Conservation (phyloP, 2,113 vertebrate species). For the Panthera tigris region DNA sequence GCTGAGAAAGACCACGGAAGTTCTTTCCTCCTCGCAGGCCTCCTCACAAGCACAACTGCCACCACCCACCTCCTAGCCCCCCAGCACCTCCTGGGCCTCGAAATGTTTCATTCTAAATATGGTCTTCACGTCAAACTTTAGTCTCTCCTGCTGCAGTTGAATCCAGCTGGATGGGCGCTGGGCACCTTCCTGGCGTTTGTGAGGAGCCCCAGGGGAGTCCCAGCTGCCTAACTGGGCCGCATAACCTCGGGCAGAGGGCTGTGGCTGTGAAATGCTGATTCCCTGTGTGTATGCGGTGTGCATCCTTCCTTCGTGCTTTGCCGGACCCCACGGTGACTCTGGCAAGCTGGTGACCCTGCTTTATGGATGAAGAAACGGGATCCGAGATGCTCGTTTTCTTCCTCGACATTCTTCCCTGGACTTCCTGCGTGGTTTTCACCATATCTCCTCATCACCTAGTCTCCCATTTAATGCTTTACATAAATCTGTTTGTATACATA, state of each 20-base stretch:
- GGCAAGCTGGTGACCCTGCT: neutral
- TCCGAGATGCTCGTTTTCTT: neutral
- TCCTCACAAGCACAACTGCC: neutral
- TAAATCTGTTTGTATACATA: neutral
- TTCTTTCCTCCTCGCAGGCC: neutral
- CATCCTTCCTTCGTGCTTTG: neutral
- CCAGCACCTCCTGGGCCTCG: neutral
- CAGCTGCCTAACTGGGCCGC: neutral
- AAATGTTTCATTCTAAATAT: neutral
- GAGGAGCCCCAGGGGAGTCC: neutral
- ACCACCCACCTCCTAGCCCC: neutral
- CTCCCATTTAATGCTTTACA: neutral
- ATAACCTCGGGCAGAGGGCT: neutral
- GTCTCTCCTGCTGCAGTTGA: neutral
- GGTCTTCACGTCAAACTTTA: neutral
- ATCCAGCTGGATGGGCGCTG: rapidly evolving
- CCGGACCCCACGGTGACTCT: neutral
- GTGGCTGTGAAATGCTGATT: neutral
- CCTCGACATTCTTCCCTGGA: neutral
- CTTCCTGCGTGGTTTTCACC: neutral
- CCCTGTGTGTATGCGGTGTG: no score
- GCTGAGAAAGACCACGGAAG: neutral
- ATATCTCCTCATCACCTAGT: neutral
- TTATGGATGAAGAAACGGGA: neutral
- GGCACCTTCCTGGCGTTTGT: neutral